These are phyloP conservation scores for Mercenaria mercenaria DNA, from an alignment of 1,140 invertebrate species.

Conservation along the genomic window DNA sequence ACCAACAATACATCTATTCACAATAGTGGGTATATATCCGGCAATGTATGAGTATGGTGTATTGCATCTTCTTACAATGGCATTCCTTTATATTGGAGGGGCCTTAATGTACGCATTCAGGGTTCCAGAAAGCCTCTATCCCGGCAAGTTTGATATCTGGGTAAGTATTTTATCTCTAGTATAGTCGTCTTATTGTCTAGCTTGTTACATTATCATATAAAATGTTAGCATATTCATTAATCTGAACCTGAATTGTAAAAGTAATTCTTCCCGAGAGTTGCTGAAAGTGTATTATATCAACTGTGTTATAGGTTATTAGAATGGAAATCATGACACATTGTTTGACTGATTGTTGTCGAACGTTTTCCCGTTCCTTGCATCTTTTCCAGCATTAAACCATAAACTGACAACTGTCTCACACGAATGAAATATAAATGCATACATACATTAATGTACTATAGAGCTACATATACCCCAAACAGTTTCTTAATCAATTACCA, in stretches of 20 bases:
- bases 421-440: too few relatives aligned
- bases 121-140: conserved; percentile 98
- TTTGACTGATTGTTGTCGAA: neutral
- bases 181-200: neutral
- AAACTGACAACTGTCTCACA: too few relatives aligned
- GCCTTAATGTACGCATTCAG: conserved; percentile 97
- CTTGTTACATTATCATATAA: neutral
- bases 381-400: too few relatives aligned
- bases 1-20: conserved; percentile 89
- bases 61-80: conserved; percentile 98
- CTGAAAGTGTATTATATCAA: neutral
- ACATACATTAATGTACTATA: too few relatives aligned
- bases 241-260: neutral
- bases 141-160: conserved; percentile 99
- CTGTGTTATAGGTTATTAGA: neutral
- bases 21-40: conserved; percentile 86
- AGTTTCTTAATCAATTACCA: too few relatives aligned
- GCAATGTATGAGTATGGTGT: conserved; percentile 91
- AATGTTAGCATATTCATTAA: neutral
- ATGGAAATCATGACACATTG: neutral
- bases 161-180: conserved; percentile 87
- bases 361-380: too few relatives aligned
- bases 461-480: too few relatives aligned
- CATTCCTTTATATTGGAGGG: conserved; percentile 96
- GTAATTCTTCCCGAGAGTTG: too few relatives aligned